Percentiles rank a stretch among this genome's conserved stretches.
phyloP scores from a whole-genome alignment of 2,797 vertebrate species.

The Paguma larvata region DNA sequence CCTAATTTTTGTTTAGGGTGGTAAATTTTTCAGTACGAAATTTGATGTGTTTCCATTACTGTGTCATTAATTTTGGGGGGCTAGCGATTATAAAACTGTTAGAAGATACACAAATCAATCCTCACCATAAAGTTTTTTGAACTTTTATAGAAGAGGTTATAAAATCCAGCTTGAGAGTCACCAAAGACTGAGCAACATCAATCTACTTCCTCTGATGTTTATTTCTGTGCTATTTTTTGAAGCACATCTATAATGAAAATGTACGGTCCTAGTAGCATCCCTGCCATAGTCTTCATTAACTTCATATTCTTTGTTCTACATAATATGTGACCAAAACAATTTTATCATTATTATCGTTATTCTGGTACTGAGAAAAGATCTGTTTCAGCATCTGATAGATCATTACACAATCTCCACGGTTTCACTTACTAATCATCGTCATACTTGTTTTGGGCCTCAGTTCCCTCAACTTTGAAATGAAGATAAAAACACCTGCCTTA shows the following conservation, averaged over 20 bases:
- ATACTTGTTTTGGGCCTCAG: background rate
- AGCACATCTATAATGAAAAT: background rate
- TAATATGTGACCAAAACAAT: background rate
- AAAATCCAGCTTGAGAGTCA: background rate
- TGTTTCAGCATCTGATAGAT: background rate
- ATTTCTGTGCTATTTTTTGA: background rate
- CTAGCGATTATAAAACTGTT: background rate
- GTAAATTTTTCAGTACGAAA: background rate
- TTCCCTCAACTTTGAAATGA: background rate
- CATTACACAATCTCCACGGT: background rate
- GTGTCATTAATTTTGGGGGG: background rate
- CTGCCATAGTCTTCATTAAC: background rate
- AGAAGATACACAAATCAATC: background rate
- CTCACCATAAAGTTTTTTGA: background rate
- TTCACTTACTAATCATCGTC: background rate
- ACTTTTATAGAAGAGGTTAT: background rate
- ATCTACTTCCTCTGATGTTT: background rate
- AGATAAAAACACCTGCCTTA: background rate
- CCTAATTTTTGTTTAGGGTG: background rate
- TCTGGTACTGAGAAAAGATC: background rate
- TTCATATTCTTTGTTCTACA: background rate
- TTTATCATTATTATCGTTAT: background rate
- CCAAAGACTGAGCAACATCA: background rate
- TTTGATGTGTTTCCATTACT: background rate
- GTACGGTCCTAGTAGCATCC: background rate